Conservation (phyloP, 2,888 invertebrate species). For the Andrena marginata region DNA sequence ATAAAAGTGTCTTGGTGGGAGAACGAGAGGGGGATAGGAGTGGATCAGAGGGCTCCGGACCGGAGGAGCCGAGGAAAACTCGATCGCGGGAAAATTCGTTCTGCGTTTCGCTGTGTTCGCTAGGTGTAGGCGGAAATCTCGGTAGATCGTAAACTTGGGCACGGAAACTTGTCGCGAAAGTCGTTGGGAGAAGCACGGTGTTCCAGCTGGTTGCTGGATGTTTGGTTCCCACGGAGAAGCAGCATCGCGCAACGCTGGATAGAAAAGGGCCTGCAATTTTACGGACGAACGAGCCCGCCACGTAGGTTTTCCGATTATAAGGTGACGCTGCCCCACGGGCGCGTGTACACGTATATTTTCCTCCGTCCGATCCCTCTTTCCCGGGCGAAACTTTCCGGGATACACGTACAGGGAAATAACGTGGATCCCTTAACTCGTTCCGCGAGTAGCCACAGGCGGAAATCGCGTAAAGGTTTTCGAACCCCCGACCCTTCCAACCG, state of each 20-base stretch:
- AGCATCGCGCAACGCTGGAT: background rate
- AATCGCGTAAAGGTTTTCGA: too few species aligned
- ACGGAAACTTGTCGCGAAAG: conserved; percentile 29
- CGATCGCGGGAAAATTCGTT: conserved; percentile 9
- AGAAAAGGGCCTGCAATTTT: conserved; percentile 52
- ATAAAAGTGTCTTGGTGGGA: conserved; percentile 28
- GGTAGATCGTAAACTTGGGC: conserved; percentile 14
- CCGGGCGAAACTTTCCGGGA: background rate
- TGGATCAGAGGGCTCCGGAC: background rate
- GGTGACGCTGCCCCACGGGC: conserved; percentile 11
- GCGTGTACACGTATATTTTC: background rate
- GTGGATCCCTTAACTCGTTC: background rate
- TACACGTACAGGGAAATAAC: background rate
- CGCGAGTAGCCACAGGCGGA: too few species aligned
- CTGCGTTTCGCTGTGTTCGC: background rate
- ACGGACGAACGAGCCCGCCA: conserved; percentile 38
- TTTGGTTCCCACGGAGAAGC: background rate
- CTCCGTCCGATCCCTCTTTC: background rate
- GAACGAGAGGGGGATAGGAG: conserved; percentile 2
- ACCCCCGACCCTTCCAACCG: too few species aligned
- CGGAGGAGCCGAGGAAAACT: background rate
- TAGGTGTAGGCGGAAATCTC: conserved; percentile 19
- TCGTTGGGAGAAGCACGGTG: conserved; percentile 11
- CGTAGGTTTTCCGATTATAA: conserved; percentile 61
- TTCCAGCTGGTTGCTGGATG: conserved; percentile 11